A percentile compares a stretch with the other conserved stretches of the same genome.
Evolutionary conservation across 2,113 vertebrate species (phyloP).

Genomic region (Natator depressus): DNA sequence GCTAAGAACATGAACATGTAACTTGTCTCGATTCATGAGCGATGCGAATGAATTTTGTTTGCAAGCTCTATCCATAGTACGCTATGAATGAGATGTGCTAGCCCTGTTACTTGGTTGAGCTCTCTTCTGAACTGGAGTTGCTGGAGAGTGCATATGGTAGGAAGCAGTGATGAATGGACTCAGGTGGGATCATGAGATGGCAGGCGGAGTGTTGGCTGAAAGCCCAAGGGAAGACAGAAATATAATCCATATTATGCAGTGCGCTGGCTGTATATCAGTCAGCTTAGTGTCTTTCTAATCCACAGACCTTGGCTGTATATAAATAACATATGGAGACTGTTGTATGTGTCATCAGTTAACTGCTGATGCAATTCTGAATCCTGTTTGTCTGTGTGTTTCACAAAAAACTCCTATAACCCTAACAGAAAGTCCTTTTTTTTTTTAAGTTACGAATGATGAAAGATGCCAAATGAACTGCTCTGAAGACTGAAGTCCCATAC

Average conservation of each 20-base stretch:
- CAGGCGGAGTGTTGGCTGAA: neutral
- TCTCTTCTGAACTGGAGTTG: neutral
- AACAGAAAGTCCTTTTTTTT: fast-evolving
- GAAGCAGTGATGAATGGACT: neutral
- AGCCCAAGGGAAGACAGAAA: neutral
- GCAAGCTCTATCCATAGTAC: neutral
- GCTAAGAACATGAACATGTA: neutral
- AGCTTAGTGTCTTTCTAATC: neutral
- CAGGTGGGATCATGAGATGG: neutral
- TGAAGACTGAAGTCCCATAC: neutral
- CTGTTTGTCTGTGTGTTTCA: neutral
- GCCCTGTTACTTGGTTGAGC: neutral
- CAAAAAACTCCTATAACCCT: neutral
- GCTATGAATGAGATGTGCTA: neutral
- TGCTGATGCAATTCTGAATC: neutral
- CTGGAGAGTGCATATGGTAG: neutral
- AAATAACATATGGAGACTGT: neutral
- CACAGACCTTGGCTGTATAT: neutral
- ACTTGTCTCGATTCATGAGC: neutral
- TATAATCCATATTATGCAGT: neutral
- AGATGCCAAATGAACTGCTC: neutral
- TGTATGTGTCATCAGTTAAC: neutral
- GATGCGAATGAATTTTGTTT: neutral
- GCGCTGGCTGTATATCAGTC: neutral
- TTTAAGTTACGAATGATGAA: neutral